Base-by-base conservation (phyloP, 2,797 vertebrate species). In the Knipowitschia caucasica region DNA sequence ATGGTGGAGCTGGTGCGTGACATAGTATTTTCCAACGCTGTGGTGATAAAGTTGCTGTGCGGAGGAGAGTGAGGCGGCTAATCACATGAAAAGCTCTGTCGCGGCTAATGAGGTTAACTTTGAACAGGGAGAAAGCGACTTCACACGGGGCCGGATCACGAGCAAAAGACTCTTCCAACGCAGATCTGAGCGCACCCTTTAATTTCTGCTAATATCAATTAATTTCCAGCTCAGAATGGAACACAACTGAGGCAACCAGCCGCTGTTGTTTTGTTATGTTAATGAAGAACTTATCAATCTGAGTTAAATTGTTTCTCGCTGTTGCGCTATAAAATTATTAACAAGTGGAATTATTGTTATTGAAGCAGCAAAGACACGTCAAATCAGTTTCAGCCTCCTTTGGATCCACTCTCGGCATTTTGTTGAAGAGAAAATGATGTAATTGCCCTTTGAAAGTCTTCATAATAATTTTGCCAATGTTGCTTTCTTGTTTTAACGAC, bases 71-170 rank as follows among this genome's bases (percentile, higher is more conserved):
- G 42, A 23, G 62, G 40, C 43, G 50, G 64, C 66, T 45, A 61
- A 20, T 62, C 56, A 56, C 71, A 75, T 71, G n/a, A 47, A 74
- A 76, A 75, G 52, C 27, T 27, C 62, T 49, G 51, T 35, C 60
- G 38, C 46, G 46, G 61, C 58, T 74, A 78, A 84, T 79, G 64
- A 80, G 69, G 49, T 73, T 69, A 69, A 46, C 57, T 75, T 62
- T 68, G 62, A 71, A 69, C 59, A 46, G 60, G 38, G 45, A 59
- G n/a, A 52, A 71, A 62, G 56, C 14, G 70, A 73, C 61, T 64
- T 64, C 53, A 53, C 36, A 46, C 43, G 56, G 15, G 49, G 60
- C 59, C 9, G 56, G 60, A 67, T 70, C 59, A 59, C 68, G 51
- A 62, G n/a, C n/a, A 68, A 63, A 67, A 64, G 46, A 43, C 50